Evolutionary conservation across 2,113 vertebrate genomes (phyloP).

Genomic region (Hymenochirus boettgeri): DNA sequence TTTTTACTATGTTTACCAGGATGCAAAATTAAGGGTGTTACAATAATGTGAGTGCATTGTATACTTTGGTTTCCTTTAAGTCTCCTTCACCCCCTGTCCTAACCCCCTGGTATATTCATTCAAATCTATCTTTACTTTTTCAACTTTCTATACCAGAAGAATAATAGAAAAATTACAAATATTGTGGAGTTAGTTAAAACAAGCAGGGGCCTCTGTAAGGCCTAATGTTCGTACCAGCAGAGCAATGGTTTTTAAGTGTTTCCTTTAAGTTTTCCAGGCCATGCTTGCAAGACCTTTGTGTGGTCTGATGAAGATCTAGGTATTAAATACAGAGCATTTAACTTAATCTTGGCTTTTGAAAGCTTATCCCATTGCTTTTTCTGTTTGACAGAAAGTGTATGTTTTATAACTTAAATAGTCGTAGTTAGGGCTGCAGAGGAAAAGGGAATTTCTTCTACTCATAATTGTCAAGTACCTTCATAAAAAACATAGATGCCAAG

Average conservation of each 20-base stretch:
- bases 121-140: too few relatives aligned
- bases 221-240: neutral
- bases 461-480: constrained; percentile 28
- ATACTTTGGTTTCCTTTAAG: too few relatives aligned
- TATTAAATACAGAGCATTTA: constrained; percentile 21
- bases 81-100: too few relatives aligned
- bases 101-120: too few relatives aligned
- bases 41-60: too few relatives aligned
- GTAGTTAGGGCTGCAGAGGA: constrained; percentile 6
- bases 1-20: too few relatives aligned
- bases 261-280: constrained; percentile 8
- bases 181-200: too few relatives aligned
- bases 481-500: constrained; percentile 20
- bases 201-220: neutral
- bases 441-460: constrained; percentile 16
- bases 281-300: constrained; percentile 9
- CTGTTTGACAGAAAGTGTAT: constrained; percentile 20
- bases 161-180: too few relatives aligned
- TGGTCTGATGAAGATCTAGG: constrained; percentile 8
- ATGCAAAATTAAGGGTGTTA: too few relatives aligned
- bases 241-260: constrained; percentile 6
- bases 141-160: too few relatives aligned
- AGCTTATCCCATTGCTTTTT: constrained; percentile 2
- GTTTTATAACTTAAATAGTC: constrained; percentile 22
- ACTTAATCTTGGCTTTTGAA: constrained; percentile 18